Evolutionary conservation across 2,113 vertebrate genomes (phyloP), one percentile per base, ranked within the genome.

Genomic region (Grus americana): DNA sequence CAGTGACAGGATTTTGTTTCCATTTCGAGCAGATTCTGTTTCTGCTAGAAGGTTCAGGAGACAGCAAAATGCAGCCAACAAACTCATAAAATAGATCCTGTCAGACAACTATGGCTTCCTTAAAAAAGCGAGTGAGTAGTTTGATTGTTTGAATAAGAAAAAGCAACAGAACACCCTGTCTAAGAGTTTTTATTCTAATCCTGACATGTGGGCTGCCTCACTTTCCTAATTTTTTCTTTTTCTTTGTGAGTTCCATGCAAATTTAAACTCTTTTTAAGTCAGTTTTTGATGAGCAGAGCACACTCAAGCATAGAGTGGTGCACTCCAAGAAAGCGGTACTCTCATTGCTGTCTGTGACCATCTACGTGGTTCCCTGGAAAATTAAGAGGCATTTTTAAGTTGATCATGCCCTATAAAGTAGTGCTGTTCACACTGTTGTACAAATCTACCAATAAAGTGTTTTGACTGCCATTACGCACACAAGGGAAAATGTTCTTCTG

Each of bases 41-140:
- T 90, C 75, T 90, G 52, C 75, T 93, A 70, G 82, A 93, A 86
- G 30, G 57, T 86, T 94, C 86, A 91, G 59, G 44, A 88, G 52
- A 80, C 55, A 67, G 88, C 15, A 86, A 59, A 89, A 90, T 46
- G 58, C 68, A 96, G 88, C 67, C 88, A 93, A 79, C 18, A 81
- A 74, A 80, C 22, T 78, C 70, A 90, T 49, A 67, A 91, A 92
- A 86, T 68, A 94, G 68, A 89, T 88, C 58, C 7, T 93, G 71
- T 92, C 91, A 98, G 94, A 96, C 62, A 93, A 70, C 58, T 49
- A 70, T 17, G 32, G 59, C 34, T 92, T 76, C 81, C 74, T 88
- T 85, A 58, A 92, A 89, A 94, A 90, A 89, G 34, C 40, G 50
- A 90, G 29, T 2, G 8, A 86, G 36, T 29, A 47, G 47, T 80